Conservation (phyloP, 1,140 invertebrate genomes). For the Phocides pigmalion region DNA sequence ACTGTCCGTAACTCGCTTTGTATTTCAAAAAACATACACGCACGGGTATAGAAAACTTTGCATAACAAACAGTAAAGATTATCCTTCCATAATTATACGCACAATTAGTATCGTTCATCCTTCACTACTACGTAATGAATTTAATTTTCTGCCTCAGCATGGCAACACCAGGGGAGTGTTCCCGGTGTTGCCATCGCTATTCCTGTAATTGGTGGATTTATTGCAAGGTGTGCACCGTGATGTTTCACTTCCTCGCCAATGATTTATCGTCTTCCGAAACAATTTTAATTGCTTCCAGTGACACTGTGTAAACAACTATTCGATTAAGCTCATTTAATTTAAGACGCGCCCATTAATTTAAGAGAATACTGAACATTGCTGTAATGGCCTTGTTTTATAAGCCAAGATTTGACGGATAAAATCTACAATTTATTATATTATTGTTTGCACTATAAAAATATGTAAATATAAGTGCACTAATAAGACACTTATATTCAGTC, state of each 20-base stretch:
- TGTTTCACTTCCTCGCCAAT: constrained; percentile 81
- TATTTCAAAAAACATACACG: too few relatives aligned
- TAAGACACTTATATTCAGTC: too few relatives aligned
- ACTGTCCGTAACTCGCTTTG: too few relatives aligned
- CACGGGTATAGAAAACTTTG: too few relatives aligned
- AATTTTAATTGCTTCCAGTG: constrained; percentile 82
- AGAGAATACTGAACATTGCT: constrained; percentile 60
- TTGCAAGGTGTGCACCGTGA: constrained; percentile 80
- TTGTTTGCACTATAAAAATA: too few relatives aligned
- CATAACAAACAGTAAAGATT: too few relatives aligned
- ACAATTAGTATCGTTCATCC: constrained; percentile 4
- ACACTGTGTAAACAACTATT: constrained; percentile 83
- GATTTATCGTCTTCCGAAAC: constrained; percentile 80
- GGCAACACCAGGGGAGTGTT: constrained; percentile 14
- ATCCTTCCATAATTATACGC: constrained; percentile 1
- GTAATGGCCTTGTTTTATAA: neutral
- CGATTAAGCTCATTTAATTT: constrained; percentile 82
- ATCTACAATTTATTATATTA: too few relatives aligned
- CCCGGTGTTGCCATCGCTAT: constrained; percentile 64
- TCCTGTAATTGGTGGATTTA: constrained; percentile 81
- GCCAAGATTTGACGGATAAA: too few relatives aligned
- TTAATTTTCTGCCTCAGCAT: constrained; percentile 63
- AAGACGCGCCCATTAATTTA: constrained; percentile 72
- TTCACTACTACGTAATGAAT: constrained; percentile 62
- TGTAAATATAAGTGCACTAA: too few relatives aligned